Evolutionary conservation across 1,140 invertebrate species (phyloP), one percentile per base, ranked within the genome.

Genomic region (Ips typographus): DNA sequence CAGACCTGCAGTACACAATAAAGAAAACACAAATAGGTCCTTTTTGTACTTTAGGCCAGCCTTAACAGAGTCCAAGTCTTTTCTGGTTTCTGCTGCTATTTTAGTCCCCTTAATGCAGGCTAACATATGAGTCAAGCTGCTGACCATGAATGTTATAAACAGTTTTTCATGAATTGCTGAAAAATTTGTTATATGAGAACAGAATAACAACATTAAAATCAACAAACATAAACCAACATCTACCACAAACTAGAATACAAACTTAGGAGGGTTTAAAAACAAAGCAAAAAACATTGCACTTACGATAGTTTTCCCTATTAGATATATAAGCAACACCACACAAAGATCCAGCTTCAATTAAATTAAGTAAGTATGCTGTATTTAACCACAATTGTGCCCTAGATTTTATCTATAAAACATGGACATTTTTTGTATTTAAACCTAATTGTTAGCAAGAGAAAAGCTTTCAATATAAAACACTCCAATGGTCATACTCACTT

Each of bases 281-380:
- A 22, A 22, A 22, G 22, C 22, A 22, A 22, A 22, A 22, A 0
- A 22, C 22, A 22, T 22, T 22, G 22, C 0, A 22, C 22, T 91
- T 85, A 95, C 94, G 92, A 84, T 96, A 96, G 82, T 96, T 96
- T 83, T 96, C 94, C 79, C 89, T 89, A 81, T 96, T 96, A 42
- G 94, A 95, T 78, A 96, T 92, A 81, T 95, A 95, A 8, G 94
- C 94, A 8, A 96, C 94, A 55, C 93, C 93, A 74, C 91, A 90
- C 6, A 96, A 84, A 47, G 92, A 87, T 59, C 88, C 87, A 69
- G 95, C 87, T 84, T 96, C 94, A 75, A 92, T 85, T 70, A 92
- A 86, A 82, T 94, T 94, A 67, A 91, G 85, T 89, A 90, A 94
- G 78, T 93, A 94, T 74, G 91, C 92, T 38, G 91, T 80, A 71